Percentiles rank a stretch among this genome's conserved stretches.
These are phyloP conservation scores for Calyptomena viridis DNA, from an alignment of 2,113 vertebrate species.

Conservation along the genomic window DNA sequence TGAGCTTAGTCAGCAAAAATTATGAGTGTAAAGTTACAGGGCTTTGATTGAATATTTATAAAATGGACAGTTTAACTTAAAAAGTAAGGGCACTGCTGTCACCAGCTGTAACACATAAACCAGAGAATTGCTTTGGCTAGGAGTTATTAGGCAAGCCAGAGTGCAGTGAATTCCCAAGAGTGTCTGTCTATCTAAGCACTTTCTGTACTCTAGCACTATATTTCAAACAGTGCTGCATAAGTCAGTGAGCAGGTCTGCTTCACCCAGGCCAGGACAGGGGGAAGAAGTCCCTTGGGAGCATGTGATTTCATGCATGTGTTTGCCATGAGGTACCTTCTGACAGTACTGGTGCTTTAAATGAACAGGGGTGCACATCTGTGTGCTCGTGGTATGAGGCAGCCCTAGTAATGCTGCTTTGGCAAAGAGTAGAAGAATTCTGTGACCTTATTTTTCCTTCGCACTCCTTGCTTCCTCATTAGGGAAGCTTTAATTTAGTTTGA, in stretches of 20 bases:
- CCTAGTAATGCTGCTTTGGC: not conserved
- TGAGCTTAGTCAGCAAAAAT: not conserved
- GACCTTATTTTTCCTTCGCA: not conserved
- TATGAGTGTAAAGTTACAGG: not conserved
- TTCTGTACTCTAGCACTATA: not conserved
- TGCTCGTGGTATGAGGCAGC: rapidly evolving
- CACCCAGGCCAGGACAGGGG: not conserved
- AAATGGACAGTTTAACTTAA: not conserved
- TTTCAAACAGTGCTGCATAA: not conserved
- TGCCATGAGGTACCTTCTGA: not conserved
- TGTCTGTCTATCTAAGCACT: not conserved
- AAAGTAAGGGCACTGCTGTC: not conserved
- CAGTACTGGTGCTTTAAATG: not conserved
- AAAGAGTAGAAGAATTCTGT: not conserved
- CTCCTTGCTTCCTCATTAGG: not conserved
- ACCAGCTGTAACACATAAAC: not conserved
- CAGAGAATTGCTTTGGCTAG: not conserved
- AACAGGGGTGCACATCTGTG: too few relatives aligned
- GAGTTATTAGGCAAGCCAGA: not conserved
- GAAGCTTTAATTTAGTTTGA: not conserved
- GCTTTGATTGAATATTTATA: not conserved
- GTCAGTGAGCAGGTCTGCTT: not conserved
- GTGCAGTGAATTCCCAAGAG: not conserved
- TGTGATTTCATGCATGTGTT: not conserved
- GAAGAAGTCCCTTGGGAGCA: not conserved